Conservation (phyloP, 1,140 invertebrate species). For the Drosophila repleta region DNA sequence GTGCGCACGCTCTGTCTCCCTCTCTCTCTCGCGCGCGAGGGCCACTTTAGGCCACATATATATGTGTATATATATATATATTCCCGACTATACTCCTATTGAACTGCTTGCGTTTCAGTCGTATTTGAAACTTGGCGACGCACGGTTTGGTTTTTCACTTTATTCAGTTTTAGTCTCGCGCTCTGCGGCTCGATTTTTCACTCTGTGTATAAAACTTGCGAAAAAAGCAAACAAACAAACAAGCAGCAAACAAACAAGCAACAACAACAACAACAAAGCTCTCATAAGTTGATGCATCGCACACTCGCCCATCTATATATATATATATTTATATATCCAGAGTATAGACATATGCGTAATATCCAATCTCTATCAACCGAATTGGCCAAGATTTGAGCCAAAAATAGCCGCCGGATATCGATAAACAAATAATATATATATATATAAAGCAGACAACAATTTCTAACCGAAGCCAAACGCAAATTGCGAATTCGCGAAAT, state of each 20-base stretch:
- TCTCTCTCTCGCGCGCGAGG: slow-evolving; percentile 11
- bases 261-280: slow-evolving; percentile 47
- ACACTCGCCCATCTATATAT: slow-evolving; percentile 27
- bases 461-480: slow-evolving; percentile 1
- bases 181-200: slow-evolving; percentile 2
- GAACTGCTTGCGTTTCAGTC: slow-evolving; percentile 60
- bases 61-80: slow-evolving; percentile 1
- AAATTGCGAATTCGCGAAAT: slow-evolving; percentile 68
- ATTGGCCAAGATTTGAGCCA: slow-evolving; percentile 44
- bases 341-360: slow-evolving; percentile 29
- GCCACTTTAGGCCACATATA: slow-evolving; percentile 47
- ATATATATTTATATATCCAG: slow-evolving; percentile 4
- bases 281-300: slow-evolving; percentile 48
- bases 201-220: slow-evolving; percentile 32
- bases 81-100: slow-evolving; percentile 54
- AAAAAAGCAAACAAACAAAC: slow-evolving; percentile 32
- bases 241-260: not conserved
- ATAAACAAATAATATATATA: slow-evolving; percentile 66
- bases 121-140: slow-evolving; percentile 74
- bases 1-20: slow-evolving; percentile 1
- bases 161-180: slow-evolving; percentile 18
- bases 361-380: slow-evolving; percentile 28
- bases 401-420: slow-evolving; percentile 70
- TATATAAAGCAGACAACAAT: slow-evolving; percentile 20
- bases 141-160: slow-evolving; percentile 64